Base-by-base conservation (phyloP, 2,888 invertebrate species). In the Hydropsyche betteni region DNA sequence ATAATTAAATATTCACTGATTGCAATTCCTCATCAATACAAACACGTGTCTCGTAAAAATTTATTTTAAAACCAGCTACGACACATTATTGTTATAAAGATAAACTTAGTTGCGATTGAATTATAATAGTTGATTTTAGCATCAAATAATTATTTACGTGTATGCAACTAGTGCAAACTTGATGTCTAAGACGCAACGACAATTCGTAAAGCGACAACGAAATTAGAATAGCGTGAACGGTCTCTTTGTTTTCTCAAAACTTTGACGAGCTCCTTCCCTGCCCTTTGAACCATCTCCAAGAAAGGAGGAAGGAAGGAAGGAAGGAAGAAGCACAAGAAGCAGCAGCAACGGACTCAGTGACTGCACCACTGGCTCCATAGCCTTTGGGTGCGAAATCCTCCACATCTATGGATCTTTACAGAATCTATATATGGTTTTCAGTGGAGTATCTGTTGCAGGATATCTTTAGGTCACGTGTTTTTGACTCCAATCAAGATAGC, bases 151-250 rank as follows among this genome's bases (percentile, higher is more conserved):
- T 24, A 24, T 24, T 1, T 24, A 24, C 24, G 24, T 24, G n/a
- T n/a, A n/a, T n/a, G n/a, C n/a, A n/a, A 52, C 52, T 52, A 12
- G 52, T 52, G n/a, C n/a, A 52, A 52, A 24, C 24, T 24, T 24
- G 24, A 24, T 2, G 24, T 24, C 2, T 24, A 2, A n/a, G n/a
- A n/a, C n/a, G n/a, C n/a, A n/a, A n/a, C n/a, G n/a, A 44, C 10
- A 44, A 2, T 44, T 44, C 44, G 44, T 44, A 44, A 2, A 6
- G 44, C 4, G 10, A 44, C 5, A 8, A 5, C 69, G n/a, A 70
- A 52, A 70, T 70, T 70, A 70, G 70, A 70, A 70, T 70, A 70
- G 53, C 51, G 70, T 53, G 51, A 70, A 53, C 70, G 51, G 51
- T 70, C 52, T 51, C 70, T 70, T 70, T 70, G 70, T 70, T 69